These are phyloP conservation scores for Sialia sialis DNA, from an alignment of 2,113 vertebrate genomes.

Conservation along the genomic window DNA sequence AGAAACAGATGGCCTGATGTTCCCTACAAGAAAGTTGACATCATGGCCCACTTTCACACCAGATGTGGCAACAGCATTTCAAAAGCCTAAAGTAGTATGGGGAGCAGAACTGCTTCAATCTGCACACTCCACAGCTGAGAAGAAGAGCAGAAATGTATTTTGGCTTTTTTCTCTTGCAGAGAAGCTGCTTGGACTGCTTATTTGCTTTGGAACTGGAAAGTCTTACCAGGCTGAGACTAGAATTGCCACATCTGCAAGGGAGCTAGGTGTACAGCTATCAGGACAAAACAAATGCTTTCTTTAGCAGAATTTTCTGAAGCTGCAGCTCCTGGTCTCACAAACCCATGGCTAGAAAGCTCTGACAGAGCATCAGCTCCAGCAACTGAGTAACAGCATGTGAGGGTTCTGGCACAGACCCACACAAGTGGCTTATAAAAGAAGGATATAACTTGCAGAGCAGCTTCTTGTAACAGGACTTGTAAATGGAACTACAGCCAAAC, in stretches of 20 bases:
- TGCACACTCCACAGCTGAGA: background rate
- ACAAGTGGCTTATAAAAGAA: background rate
- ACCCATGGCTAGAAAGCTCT: background rate
- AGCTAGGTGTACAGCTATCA: background rate
- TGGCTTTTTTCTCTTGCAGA: background rate
- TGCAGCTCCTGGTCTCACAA: background rate
- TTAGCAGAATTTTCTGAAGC: background rate
- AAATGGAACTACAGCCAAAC: background rate
- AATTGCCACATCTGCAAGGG: background rate
- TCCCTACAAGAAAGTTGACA: background rate
- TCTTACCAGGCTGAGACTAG: background rate
- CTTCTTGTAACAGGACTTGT: background rate
- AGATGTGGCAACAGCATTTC: background rate
- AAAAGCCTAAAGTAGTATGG: background rate
- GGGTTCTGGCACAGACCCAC: background rate
- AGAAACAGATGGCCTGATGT: background rate
- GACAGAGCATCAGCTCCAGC: background rate
- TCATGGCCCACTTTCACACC: background rate
- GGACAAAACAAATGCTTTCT: background rate
- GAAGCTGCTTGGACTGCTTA: background rate
- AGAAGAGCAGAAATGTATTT: rapidly evolving
- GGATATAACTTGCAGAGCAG: background rate
- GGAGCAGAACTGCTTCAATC: background rate
- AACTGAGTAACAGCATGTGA: background rate
- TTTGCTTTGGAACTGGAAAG: background rate